These are phyloP conservation scores for Syngnathus typhle DNA, from an alignment of 2,113 vertebrate genomes.

Conservation along the genomic window DNA sequence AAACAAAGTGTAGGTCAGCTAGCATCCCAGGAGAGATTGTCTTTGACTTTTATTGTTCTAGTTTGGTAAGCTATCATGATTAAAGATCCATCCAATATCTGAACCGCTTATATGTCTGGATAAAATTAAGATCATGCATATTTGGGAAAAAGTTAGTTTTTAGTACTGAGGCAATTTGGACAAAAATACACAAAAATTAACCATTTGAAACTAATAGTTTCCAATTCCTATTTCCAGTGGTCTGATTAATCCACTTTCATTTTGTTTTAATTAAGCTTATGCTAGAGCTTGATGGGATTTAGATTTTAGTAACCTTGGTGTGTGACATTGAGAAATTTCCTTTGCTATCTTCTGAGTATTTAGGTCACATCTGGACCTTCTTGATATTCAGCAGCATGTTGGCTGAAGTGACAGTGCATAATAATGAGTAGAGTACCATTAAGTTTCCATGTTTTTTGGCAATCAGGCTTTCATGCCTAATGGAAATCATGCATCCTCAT, in stretches of 20 bases:
- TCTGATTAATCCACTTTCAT: not conserved
- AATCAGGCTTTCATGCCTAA: slow-evolving; percentile 54
- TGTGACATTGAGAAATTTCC: slow-evolving; percentile 40
- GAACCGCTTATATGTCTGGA: too few species aligned
- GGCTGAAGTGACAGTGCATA: slow-evolving; percentile 62
- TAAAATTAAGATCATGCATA: not conserved
- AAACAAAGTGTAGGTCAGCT: too few species aligned
- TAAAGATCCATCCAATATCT: too few species aligned
- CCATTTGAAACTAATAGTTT: slow-evolving; percentile 13
- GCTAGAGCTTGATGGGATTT: slow-evolving; percentile 29
- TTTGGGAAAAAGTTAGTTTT: slow-evolving; percentile 1
- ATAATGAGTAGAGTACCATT: slow-evolving; percentile 62
- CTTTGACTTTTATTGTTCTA: too few species aligned
- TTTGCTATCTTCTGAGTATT: slow-evolving; percentile 38
- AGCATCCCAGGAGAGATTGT: too few species aligned
- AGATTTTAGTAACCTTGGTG: slow-evolving; percentile 43
- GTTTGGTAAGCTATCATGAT: too few species aligned
- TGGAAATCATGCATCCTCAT: slow-evolving; percentile 38
- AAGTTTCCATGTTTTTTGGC: slow-evolving; percentile 44
- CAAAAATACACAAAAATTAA: slow-evolving; percentile 16
- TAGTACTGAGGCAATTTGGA: not conserved
- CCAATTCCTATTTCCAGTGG: slow-evolving; percentile 4
- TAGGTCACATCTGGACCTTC: slow-evolving; percentile 47
- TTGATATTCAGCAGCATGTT: slow-evolving; percentile 60
- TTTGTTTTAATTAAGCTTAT: slow-evolving; percentile 29